These are phyloP conservation scores for Tenthredo amoena DNA, from an alignment of 2,888 invertebrate species.

Conservation along the genomic window DNA sequence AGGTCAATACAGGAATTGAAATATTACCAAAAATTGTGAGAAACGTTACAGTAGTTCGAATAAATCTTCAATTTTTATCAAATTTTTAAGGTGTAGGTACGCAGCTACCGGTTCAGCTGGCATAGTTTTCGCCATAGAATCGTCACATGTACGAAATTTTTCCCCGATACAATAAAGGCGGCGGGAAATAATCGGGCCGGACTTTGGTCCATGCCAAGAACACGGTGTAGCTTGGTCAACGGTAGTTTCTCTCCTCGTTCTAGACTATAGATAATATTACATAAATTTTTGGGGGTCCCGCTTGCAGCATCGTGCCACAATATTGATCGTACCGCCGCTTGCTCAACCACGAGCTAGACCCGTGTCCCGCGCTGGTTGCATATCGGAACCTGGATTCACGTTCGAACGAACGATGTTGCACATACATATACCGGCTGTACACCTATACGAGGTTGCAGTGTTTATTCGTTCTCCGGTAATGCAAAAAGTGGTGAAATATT, in stretches of 20 bases:
- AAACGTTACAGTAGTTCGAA: background rate
- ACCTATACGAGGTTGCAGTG: background rate
- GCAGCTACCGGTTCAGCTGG: background rate
- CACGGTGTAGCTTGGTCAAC: background rate
- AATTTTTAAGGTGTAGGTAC: too few relatives aligned
- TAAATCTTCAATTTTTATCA: too few relatives aligned
- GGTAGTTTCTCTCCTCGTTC: background rate
- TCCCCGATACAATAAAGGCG: background rate
- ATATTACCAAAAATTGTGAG: background rate
- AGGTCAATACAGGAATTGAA: background rate
- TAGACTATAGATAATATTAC: constrained; percentile 47
- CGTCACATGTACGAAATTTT: background rate
- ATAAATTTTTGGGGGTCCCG: constrained; percentile 51
- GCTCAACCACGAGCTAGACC: constrained; percentile 7
- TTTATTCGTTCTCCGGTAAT: background rate
- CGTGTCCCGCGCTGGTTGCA: constrained; percentile 31
- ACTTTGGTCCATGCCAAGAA: constrained; percentile 26
- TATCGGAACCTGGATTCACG: constrained; percentile 34
- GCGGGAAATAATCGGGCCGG: background rate
- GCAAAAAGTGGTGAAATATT: background rate
- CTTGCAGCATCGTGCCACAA: constrained; percentile 47
- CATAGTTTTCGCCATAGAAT: too few relatives aligned
- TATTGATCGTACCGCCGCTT: constrained; percentile 47
- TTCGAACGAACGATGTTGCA: constrained; percentile 52
- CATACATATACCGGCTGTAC: constrained; percentile 52